Conservation (phyloP, 2,113 vertebrate genomes). For the Ia io region DNA sequence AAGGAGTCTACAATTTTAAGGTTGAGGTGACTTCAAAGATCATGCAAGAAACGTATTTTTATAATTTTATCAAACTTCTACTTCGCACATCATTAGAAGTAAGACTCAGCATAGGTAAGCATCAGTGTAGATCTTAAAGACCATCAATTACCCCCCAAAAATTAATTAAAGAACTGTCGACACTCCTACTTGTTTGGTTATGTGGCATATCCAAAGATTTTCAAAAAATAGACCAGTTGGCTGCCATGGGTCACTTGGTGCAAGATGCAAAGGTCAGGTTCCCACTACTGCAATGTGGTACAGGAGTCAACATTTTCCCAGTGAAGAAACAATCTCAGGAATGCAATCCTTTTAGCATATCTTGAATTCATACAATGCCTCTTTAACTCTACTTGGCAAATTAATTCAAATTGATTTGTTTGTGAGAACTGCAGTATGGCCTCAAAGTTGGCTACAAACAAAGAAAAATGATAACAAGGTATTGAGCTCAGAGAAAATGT, state of each 20-base stretch:
- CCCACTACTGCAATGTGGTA: background rate
- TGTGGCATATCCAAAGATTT: slow-evolving; percentile 13
- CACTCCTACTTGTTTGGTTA: background rate
- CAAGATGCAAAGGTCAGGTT: slow-evolving; percentile 43
- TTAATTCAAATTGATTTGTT: slow-evolving; percentile 73
- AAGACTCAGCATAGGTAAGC: background rate
- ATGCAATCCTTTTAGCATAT: background rate
- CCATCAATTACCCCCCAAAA: background rate
- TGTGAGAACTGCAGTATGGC: slow-evolving; percentile 42
- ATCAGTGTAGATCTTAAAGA: background rate
- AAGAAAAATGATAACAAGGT: slow-evolving; percentile 22
- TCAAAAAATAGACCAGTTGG: background rate
- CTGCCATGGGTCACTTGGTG: background rate
- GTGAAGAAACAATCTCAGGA: slow-evolving; percentile 42
- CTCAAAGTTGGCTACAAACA: slow-evolving; percentile 54
- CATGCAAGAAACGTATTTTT: background rate
- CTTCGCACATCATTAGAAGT: background rate
- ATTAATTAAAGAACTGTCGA: background rate
- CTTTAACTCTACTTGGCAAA: slow-evolving; percentile 64
- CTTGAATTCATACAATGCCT: slow-evolving; percentile 58
- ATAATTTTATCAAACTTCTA: background rate
- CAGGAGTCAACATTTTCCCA: slow-evolving; percentile 43
- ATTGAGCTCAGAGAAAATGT: slow-evolving; percentile 20
- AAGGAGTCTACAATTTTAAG: background rate
- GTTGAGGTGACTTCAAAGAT: background rate